Percentiles rank a stretch among this genome's conserved stretches.
These are phyloP conservation scores for Rousettus leschenaultii DNA, from an alignment of 2,113 vertebrate species.

Conservation along the genomic window DNA sequence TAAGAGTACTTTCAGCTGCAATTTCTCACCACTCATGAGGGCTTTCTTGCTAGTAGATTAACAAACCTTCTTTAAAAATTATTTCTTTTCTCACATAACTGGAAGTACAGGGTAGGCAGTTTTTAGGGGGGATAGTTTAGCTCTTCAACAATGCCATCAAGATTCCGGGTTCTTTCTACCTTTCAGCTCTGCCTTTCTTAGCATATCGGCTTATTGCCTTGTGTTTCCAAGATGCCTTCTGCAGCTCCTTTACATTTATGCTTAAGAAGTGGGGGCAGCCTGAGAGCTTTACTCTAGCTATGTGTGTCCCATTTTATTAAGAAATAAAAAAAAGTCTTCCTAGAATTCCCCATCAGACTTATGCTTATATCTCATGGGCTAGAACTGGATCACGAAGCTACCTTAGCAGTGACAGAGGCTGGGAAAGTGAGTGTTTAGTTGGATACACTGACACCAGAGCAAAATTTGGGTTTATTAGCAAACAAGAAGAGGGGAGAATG, in stretches of 20 bases:
- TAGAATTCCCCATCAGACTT: not conserved
- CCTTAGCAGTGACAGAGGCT: not conserved
- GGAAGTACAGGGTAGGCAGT: not conserved
- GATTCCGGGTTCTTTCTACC: not conserved
- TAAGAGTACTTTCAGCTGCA: not conserved
- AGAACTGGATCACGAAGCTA: not conserved
- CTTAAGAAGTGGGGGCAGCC: not conserved
- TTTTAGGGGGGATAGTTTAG: not conserved
- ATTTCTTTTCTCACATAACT: slow-evolving; percentile 9
- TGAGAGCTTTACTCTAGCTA: not conserved
- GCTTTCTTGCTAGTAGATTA: not conserved
- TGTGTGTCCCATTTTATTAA: not conserved
- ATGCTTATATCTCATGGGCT: not conserved
- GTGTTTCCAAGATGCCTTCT: not conserved
- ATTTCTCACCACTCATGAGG: not conserved
- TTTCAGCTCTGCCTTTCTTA: not conserved
- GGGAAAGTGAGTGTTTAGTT: not conserved
- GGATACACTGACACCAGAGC: not conserved
- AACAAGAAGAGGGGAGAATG: not conserved
- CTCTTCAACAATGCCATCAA: not conserved
- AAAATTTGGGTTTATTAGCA: not conserved
- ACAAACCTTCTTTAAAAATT: not conserved
- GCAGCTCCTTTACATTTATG: not conserved
- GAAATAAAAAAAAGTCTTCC: not conserved
- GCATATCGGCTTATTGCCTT: not conserved